phyloP scores from a whole-genome alignment of 2,113 vertebrate genomes.

The Ariopsis seemanni region DNA sequence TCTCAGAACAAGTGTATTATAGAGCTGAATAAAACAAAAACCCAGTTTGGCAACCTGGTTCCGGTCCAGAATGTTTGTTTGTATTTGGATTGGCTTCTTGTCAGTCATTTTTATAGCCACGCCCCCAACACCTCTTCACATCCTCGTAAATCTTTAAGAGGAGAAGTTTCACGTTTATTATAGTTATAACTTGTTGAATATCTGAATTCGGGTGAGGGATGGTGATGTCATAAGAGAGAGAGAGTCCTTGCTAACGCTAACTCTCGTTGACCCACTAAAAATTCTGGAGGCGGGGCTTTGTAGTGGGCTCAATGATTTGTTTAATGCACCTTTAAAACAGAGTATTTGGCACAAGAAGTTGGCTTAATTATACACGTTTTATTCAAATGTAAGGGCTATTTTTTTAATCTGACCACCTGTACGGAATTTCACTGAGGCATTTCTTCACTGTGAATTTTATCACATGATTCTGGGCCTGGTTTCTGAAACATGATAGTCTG shows the following conservation, averaged over 20 bases:
- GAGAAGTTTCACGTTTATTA: background rate
- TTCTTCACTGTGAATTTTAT: background rate
- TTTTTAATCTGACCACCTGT: background rate
- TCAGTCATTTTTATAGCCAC: background rate
- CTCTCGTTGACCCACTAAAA: background rate
- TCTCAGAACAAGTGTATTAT: background rate
- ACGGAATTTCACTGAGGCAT: background rate
- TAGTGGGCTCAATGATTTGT: too few relatives aligned
- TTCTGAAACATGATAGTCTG: conserved; percentile 57
- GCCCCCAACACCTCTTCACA: background rate
- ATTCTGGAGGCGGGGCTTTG: background rate
- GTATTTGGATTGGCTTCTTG: background rate
- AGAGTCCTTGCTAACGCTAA: background rate
- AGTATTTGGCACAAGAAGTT: too few relatives aligned
- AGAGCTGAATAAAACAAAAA: background rate
- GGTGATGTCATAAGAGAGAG: too few relatives aligned
- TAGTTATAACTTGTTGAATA: background rate
- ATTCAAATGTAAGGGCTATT: background rate
- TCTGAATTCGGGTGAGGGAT: too few relatives aligned
- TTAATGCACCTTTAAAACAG: background rate
- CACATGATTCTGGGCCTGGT: background rate
- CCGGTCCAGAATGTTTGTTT: background rate
- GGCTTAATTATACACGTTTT: background rate
- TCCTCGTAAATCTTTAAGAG: background rate
- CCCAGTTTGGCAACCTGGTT: background rate